Conservation (phyloP, 2,113 vertebrate genomes). For the Protobothrops flavoviridis region DNA sequence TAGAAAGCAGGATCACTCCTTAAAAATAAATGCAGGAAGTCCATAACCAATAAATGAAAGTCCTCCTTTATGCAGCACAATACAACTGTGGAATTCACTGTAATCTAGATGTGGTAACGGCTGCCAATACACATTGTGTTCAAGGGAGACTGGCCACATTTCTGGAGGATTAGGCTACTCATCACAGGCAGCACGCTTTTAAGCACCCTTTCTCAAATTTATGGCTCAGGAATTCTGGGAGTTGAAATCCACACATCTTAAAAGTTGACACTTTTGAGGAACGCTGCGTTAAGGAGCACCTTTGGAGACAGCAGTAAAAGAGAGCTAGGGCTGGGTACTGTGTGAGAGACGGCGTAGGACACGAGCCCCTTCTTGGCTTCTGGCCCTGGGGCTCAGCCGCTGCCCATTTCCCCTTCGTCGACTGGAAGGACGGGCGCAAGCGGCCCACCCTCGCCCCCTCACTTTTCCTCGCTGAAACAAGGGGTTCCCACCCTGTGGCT, state of each 20-base stretch:
- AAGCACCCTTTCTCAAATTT: background rate
- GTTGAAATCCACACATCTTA: background rate
- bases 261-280: background rate
- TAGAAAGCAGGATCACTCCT: background rate
- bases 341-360: background rate
- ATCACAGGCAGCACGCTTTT: background rate
- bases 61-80: background rate
- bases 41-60: background rate
- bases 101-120: background rate
- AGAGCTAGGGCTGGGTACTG: too few species aligned
- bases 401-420: background rate
- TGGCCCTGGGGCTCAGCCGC: background rate
- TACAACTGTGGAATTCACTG: background rate
- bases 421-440: background rate
- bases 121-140: background rate
- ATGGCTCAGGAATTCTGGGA: background rate
- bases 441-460: background rate
- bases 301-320: background rate
- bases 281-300: background rate
- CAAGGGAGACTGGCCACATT: background rate
- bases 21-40: background rate
- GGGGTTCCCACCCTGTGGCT: background rate
- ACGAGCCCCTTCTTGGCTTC: background rate
- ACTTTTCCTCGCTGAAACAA: background rate
- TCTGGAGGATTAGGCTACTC: background rate